Evolutionary conservation across 1,140 invertebrate species (phyloP).

Genomic region (Eciton burchellii): DNA sequence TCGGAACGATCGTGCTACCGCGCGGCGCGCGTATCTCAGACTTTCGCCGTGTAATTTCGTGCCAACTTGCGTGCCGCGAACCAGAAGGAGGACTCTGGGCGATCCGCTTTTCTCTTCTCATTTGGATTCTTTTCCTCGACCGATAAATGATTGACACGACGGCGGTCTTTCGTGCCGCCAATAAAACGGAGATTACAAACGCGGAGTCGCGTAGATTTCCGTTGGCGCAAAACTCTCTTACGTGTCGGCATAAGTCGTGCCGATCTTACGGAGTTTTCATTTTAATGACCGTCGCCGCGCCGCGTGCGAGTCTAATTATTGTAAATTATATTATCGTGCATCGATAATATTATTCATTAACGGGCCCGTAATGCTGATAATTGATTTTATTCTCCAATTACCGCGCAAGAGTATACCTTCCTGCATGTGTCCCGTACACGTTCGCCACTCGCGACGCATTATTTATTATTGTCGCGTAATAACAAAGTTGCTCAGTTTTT

Average conservation of each 20-base stretch:
- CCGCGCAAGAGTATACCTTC: conserved; percentile 46
- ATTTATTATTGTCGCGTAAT: conserved; percentile 47
- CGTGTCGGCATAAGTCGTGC: conserved; percentile 3
- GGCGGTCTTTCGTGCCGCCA: background rate
- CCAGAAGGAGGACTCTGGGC: background rate
- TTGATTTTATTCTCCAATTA: conserved; percentile 60
- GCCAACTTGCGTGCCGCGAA: background rate
- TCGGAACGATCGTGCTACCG: conserved; percentile 53
- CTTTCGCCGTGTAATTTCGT: conserved; percentile 39
- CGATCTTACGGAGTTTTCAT: conserved; percentile 47
- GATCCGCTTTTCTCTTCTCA: conserved; percentile 6
- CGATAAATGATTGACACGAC: background rate
- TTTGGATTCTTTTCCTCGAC: background rate
- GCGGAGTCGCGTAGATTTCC: conserved; percentile 8
- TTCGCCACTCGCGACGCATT: conserved; percentile 15
- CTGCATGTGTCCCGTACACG: conserved; percentile 3
- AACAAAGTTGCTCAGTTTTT: conserved; percentile 48
- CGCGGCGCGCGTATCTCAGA: conserved; percentile 17
- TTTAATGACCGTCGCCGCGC: conserved; percentile 51
- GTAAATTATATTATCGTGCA: conserved; percentile 55
- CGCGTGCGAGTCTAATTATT: conserved; percentile 54
- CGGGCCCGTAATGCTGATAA: conserved; percentile 53
- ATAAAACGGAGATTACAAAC: background rate
- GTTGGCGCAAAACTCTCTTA: background rate
- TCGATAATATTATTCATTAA: conserved; percentile 58